Evolutionary conservation across 1,140 invertebrate species (phyloP).

Genomic region (Nasonia longicornis): DNA sequence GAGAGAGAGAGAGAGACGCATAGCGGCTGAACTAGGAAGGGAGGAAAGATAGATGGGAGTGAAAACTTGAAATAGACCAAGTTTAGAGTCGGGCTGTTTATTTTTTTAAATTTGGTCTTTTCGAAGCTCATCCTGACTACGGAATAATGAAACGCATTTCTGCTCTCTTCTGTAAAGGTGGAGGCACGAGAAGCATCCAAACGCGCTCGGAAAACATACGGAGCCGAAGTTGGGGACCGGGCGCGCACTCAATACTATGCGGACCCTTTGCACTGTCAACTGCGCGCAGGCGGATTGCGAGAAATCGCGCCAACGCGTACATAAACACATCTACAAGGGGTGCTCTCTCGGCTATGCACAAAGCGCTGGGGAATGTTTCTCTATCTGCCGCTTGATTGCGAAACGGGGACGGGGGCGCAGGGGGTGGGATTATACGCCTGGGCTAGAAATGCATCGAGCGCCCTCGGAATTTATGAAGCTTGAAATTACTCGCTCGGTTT

Average conservation of each 20-base stretch:
- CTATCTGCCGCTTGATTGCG: constrained; percentile 42
- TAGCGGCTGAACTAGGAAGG: not conserved
- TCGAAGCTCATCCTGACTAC: too few species aligned
- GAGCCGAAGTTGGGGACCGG: not conserved
- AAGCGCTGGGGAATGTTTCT: constrained; percentile 28
- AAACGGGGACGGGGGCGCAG: constrained; percentile 24
- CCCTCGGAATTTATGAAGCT: constrained; percentile 40
- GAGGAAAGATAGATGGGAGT: not conserved
- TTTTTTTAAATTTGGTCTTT: too few species aligned
- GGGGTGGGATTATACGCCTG: constrained; percentile 6
- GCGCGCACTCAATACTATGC: not conserved
- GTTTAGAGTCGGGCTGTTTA: not conserved
- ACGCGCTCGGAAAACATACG: not conserved
- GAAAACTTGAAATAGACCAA: not conserved
- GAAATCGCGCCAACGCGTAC: constrained; percentile 16
- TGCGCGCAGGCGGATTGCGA: constrained; percentile 7
- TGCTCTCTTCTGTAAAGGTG: not conserved
- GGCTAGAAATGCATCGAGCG: constrained; percentile 29
- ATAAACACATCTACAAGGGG: not conserved
- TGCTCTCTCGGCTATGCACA: not conserved
- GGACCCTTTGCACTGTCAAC: not conserved
- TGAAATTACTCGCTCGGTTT: constrained; percentile 37
- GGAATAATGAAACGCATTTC: too few species aligned
- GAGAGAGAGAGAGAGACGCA: too few species aligned
- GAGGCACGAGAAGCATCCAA: not conserved